Conservation (phyloP, 2,113 vertebrate genomes). For the Serilophus lunatus region DNA sequence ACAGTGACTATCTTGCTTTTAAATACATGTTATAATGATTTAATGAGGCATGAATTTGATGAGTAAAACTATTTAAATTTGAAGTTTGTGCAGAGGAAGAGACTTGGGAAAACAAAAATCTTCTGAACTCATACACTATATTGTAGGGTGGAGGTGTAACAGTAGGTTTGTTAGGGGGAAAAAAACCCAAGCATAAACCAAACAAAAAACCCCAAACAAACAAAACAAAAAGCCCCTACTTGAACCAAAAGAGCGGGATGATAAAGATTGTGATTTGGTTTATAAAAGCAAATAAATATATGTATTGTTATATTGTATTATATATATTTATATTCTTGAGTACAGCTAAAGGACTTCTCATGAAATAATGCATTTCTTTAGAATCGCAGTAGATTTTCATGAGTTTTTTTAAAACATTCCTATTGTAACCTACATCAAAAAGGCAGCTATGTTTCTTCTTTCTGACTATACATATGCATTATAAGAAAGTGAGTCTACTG, state of each 20-base stretch:
- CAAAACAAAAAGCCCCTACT: neutral
- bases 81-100: neutral
- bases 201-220: neutral
- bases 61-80: conserved; percentile 25
- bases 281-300: conserved; percentile 30
- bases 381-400: conserved; percentile 69
- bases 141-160: neutral
- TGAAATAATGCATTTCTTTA: conserved; percentile 70
- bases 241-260: neutral
- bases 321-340: conserved; percentile 39
- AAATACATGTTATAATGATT: conserved; percentile 29
- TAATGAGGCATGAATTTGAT: neutral
- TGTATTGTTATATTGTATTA: neutral
- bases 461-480: conserved; percentile 81
- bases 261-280: conserved; percentile 22
- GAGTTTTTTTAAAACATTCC: conserved; percentile 67
- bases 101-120: neutral
- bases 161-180: neutral
- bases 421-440: conserved; percentile 81
- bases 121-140: neutral
- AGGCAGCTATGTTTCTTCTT: conserved; percentile 69
- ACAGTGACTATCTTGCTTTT: neutral
- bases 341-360: conserved; percentile 56
- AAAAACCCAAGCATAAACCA: neutral
- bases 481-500: conserved; percentile 80